Evolutionary conservation across 2,888 invertebrate genomes (phyloP).

Genomic region (Eupsilia transversa): DNA sequence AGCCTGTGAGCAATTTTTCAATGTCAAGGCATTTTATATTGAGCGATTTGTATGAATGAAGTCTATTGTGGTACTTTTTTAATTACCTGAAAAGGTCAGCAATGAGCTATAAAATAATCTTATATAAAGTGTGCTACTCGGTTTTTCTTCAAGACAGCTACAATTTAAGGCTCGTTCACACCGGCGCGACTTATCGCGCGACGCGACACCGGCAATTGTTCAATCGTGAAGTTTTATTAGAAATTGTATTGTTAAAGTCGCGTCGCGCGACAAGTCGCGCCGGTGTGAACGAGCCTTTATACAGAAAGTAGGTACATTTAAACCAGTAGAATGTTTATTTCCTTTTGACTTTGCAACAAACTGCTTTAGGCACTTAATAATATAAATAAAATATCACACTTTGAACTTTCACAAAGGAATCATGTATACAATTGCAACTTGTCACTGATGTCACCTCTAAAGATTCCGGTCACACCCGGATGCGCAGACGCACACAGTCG

Average conservation of each 20-base stretch:
- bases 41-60: conserved; percentile 17
- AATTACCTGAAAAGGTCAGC: conserved; percentile 15
- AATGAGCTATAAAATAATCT: background rate
- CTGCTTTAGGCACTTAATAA: background rate
- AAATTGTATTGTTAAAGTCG: too few species aligned
- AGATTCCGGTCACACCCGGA: conserved; percentile 65
- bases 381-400: conserved; percentile 15
- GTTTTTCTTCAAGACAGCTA: background rate
- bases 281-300: too few species aligned
- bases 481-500: conserved; percentile 39
- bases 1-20: conserved; percentile 1
- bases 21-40: conserved; percentile 23
- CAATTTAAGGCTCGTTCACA: too few species aligned
- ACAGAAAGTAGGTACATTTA: background rate
- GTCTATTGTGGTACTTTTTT: conserved; percentile 7
- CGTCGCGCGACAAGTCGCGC: too few species aligned
- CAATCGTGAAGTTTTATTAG: too few species aligned
- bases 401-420: conserved; percentile 56
- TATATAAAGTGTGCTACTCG: background rate
- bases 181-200: too few species aligned
- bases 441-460: conserved; percentile 64
- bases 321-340: background rate
- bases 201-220: too few species aligned
- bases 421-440: conserved; percentile 33
- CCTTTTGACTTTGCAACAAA: background rate